These are phyloP conservation scores for Gastracanthus pulcherrimus DNA, from an alignment of 2,888 invertebrate species.

Conservation along the genomic window DNA sequence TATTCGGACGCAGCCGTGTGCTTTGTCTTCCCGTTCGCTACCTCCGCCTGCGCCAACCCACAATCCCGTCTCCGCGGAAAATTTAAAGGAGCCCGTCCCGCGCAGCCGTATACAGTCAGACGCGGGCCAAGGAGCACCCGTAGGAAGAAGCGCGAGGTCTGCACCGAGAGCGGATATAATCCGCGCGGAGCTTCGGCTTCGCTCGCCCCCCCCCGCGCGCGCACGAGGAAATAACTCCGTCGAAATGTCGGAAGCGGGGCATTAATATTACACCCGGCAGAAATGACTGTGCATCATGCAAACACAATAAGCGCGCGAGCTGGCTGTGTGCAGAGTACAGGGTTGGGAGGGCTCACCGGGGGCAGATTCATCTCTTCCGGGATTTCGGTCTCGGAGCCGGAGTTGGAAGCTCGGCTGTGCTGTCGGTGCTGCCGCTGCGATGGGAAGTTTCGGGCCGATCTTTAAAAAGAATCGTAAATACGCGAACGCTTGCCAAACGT, in stretches of 20 bases:
- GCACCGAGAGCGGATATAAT: constrained; percentile 16
- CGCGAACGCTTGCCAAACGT: constrained; percentile 19
- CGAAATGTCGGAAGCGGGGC: constrained; percentile 53
- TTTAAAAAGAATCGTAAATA: not conserved
- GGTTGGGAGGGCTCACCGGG: not conserved
- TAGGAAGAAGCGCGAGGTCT: not conserved
- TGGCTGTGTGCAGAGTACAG: not conserved
- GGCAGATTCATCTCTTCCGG: constrained; percentile 53
- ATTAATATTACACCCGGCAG: constrained; percentile 55
- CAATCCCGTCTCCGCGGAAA: not conserved
- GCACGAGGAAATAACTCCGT: constrained; percentile 51
- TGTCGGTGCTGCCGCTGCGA: not conserved
- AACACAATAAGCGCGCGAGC: constrained; percentile 52
- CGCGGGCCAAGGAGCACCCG: not conserved
- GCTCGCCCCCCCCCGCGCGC: not conserved
- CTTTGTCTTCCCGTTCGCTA: constrained; percentile 10
- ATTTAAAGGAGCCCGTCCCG: not conserved
- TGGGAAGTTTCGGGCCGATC: not conserved
- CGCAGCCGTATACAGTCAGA: constrained; percentile 1
- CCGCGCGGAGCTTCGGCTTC: constrained; percentile 14
- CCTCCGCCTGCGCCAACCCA: not conserved
- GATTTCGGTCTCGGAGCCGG: constrained; percentile 31
- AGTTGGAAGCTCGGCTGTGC: not conserved
- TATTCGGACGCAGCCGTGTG: not conserved
- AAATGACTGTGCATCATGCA: constrained; percentile 56